Percentiles rank a stretch among this genome's conserved stretches.
Conservation (phyloP, 2,113 vertebrate genomes). For the Leptocoma aspasia region DNA sequence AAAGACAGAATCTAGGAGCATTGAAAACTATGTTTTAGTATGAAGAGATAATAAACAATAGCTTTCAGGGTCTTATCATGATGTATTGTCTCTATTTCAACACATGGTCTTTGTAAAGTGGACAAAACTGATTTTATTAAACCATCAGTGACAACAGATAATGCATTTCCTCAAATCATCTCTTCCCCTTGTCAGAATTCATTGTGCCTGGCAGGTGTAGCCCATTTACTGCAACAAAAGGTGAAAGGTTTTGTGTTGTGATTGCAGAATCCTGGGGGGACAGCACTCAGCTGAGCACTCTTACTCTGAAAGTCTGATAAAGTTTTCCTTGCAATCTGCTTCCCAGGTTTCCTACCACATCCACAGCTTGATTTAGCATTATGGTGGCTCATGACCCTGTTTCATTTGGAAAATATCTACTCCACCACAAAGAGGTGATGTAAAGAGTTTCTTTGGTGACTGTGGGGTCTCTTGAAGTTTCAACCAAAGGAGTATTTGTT, state of each 20-base stretch:
- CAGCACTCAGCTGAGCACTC: background rate
- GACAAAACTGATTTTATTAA: background rate
- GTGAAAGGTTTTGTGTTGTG: background rate
- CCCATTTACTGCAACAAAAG: background rate
- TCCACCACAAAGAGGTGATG: background rate
- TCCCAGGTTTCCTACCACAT: background rate
- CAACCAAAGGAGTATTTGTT: background rate
- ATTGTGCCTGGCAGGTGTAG: background rate
- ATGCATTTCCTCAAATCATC: background rate
- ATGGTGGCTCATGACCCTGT: background rate
- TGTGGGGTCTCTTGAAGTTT: background rate
- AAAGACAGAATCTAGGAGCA: background rate
- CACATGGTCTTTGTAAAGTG: background rate
- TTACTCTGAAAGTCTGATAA: background rate
- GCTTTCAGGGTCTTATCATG: background rate
- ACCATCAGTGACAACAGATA: background rate
- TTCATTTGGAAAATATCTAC: background rate
- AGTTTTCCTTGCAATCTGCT: background rate
- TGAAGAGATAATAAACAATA: constrained; percentile 38
- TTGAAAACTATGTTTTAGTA: background rate
- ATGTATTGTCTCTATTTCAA: constrained; percentile 6
- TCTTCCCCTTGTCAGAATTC: background rate
- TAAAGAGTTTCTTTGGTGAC: background rate
- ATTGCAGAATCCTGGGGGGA: background rate
- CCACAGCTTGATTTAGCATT: background rate